Conservation (phyloP, 2,113 vertebrate species). For the Candoia aspera region DNA sequence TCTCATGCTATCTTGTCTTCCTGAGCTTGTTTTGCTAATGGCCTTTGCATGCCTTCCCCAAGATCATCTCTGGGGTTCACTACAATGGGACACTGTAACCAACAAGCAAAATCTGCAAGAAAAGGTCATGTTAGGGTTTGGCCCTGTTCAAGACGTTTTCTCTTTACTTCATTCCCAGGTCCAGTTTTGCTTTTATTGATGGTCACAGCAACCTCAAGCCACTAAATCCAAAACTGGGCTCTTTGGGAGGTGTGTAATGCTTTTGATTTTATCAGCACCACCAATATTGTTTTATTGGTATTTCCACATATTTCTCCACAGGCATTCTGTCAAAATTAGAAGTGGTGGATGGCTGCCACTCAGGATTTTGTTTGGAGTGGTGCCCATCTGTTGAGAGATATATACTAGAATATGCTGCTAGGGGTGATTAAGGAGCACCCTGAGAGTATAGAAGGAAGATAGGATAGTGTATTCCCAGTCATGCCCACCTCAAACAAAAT, state of each 20-base stretch:
- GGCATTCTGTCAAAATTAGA: not conserved
- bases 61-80: too few relatives aligned
- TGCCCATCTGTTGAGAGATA: not conserved
- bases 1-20: too few relatives aligned
- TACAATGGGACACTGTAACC: too few relatives aligned
- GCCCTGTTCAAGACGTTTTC: too few relatives aligned
- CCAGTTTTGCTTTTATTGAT: not conserved
- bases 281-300: not conserved
- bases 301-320: not conserved
- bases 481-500: not conserved
- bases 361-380: not conserved
- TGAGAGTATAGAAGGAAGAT: not conserved
- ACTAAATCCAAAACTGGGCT: not conserved
- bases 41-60: too few relatives aligned
- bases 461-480: not conserved
- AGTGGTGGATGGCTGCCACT: not conserved
- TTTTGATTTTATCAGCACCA: not conserved
- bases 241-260: not conserved
- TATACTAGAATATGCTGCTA: not conserved
- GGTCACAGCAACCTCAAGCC: not conserved
- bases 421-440: not conserved
- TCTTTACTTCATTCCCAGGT: not conserved
- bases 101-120: not conserved
- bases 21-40: too few relatives aligned
- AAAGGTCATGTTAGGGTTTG: too few relatives aligned